Percentiles rank a stretch among this genome's conserved stretches.
These are phyloP conservation scores for Ochropleura plecta DNA, from an alignment of 2,888 invertebrate species.

Conservation along the genomic window DNA sequence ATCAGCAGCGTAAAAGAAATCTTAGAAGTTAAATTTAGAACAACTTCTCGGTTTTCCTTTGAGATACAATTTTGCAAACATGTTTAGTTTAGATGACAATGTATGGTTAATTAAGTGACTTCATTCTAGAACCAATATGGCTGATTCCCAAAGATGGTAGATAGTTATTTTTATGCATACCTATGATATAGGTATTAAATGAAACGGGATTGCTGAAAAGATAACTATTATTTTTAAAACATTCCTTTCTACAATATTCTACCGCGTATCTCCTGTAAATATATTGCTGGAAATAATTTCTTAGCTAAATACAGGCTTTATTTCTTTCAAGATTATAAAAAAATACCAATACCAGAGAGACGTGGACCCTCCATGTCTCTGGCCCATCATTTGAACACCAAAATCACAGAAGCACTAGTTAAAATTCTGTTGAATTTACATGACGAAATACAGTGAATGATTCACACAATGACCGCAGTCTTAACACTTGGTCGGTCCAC, in stretches of 20 bases:
- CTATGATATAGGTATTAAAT: too few relatives aligned
- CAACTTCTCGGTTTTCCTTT: too few relatives aligned
- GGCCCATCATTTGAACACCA: background rate
- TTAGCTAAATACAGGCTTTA: background rate
- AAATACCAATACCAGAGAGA: background rate
- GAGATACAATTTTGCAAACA: too few relatives aligned
- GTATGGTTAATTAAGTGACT: too few relatives aligned
- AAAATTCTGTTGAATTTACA: background rate
- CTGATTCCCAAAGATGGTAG: too few relatives aligned
- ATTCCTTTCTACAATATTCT: background rate
- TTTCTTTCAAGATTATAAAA: background rate
- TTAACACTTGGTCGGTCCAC: conserved; percentile 32
- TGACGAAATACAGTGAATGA: conserved; percentile 12
- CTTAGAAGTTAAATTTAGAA: too few relatives aligned
- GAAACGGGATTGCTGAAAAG: too few relatives aligned
- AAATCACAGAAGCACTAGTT: background rate
- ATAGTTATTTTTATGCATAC: too few relatives aligned
- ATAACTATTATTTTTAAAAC: background rate
- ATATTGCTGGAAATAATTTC: background rate
- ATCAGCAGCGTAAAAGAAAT: too few relatives aligned
- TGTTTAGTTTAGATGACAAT: too few relatives aligned
- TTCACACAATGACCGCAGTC: conserved; percentile 20
- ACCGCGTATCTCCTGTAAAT: background rate
- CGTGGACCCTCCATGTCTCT: background rate
- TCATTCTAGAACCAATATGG: too few relatives aligned